Base-by-base conservation (phyloP, 2,888 invertebrate species). In the Cataglyphis altisquamis region DNA sequence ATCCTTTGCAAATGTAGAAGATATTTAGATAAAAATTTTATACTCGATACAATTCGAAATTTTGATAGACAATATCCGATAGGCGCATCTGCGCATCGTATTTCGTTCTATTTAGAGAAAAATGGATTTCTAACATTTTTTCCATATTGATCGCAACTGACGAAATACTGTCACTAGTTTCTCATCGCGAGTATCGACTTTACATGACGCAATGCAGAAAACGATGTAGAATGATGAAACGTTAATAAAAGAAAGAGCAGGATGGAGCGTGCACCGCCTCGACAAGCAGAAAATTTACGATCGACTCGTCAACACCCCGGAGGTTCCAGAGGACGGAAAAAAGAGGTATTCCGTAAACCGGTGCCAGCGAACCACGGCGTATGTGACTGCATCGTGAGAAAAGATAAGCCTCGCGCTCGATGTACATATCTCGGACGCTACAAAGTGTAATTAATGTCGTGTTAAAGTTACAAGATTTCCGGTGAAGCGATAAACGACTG, bases 101-200 rank as follows among this genome's bases (percentile, higher is more conserved):
- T 41, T 48, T 48, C n/a, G 12, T n/a, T 48, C 15, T 48, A 48
- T 48, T 45, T 18, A 39, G 3, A 60, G 29, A 63, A 18, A 55
- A n/a, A 60, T 25, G 21, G 5, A 29, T 21, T 25, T 29, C 0
- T 39, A 6, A 36, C 60, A 48, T 57, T 39, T 39, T 63, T 75
- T 52, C 48, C 32, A 18, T 15, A 25, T 48, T 74, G 36, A 45
- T 48, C 63, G 67, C 88, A 88, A 91, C 88, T 90, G 90, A 91
- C 90, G 90, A 88, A 80, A 63, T 36, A 85, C 89, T 89, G 91
- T 93, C 92, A 91, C 90, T 91, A 92, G 90, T 93, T 92, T 91
- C 78, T 73, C 15, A 39, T 88, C 52, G n/a, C n/a, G 85, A 88
- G 84, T 88, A 87, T 84, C 78, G 86, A 83, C 70, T 84, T 88